These are phyloP conservation scores for Drosophila ezoana DNA, from an alignment of 2,888 invertebrate species.

Conservation along the genomic window DNA sequence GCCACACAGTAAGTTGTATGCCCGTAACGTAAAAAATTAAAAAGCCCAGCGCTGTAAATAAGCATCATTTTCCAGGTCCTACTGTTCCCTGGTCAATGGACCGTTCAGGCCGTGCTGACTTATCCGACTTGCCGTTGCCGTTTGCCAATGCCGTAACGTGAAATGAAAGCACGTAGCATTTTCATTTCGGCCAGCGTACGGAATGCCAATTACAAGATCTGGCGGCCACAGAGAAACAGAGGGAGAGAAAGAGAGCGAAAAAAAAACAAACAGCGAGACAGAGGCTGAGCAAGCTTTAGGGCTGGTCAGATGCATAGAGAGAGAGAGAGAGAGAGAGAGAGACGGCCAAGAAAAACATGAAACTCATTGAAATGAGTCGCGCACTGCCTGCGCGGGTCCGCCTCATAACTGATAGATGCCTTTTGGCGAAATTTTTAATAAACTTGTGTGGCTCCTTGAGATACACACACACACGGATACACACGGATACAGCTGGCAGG, in stretches of 20 bases:
- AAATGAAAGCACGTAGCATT: conserved; percentile 81
- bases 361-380: conserved; percentile 78
- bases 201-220: conserved; percentile 80
- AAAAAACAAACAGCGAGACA: neutral
- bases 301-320: neutral
- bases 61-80: conserved; percentile 44
- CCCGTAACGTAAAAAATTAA: conserved; percentile 75
- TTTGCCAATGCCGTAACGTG: conserved; percentile 54
- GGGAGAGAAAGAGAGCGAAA: neutral
- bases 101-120: conserved; percentile 65
- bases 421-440: conserved; percentile 76
- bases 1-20: conserved; percentile 42
- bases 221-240: conserved; percentile 38
- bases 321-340: conserved; percentile 3
- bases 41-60: conserved; percentile 65
- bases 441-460: conserved; percentile 51
- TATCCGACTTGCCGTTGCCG: conserved; percentile 49
- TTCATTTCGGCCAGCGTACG: conserved; percentile 78
- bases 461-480: conserved; percentile 8
- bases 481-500: conserved; percentile 1
- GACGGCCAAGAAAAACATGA: conserved; percentile 32
- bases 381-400: conserved; percentile 52
- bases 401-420: conserved; percentile 76
- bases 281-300: no score
- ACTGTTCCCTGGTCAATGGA: conserved; percentile 70